Evolutionary conservation across 2,888 invertebrate species (phyloP), one percentile per base, ranked within the genome.

Genomic region (Blomia tropicalis): DNA sequence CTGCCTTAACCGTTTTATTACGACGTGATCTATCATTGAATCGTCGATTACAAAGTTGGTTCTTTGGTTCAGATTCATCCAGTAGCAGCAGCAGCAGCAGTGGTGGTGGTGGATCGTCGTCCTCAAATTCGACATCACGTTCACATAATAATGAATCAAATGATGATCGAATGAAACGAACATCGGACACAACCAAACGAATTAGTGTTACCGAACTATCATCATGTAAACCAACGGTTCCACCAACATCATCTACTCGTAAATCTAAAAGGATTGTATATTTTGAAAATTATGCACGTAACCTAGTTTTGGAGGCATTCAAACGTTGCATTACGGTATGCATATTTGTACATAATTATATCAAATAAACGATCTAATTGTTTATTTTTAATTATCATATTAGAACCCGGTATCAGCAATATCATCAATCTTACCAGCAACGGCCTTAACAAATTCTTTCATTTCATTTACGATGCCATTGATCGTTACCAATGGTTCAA

Each of bases 21-120:
- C 76, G 89, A 47, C 77, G 91, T 65, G 90, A 91, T 72, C 89
- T 89, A 85, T 89, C 88, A 30, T 77, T 91, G 17, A 91, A 91
- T 73, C 79, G 84, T 67, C 79, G 89, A 32, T 76, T 90, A 31
- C 88, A 85, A 73, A 83, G 85, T 0, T 90, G 89, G 89, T 75
- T 91, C 27, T 75, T 87, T 68, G 86, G 85, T 44, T 79, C 80
- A 5, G 84, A 84, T 58, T 56, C 62, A 23, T 36, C 64, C 3
- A 54, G 43, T 30, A 27, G 59, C 32, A 51, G 63, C 27, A 62
- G 63, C n/a, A 31, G 59, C 23, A 61, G 60, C 36, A 41, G 22
- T 29, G 17, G n/a, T 19, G 53, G 58, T 63, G 2, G 30, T 11
- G n/a, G 22, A 11, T 56, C 56, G 7, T 56, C 56, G 17, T 56